phyloP scores from a whole-genome alignment of 2,888 invertebrate genomes.

The Microctonus hyperodae region DNA sequence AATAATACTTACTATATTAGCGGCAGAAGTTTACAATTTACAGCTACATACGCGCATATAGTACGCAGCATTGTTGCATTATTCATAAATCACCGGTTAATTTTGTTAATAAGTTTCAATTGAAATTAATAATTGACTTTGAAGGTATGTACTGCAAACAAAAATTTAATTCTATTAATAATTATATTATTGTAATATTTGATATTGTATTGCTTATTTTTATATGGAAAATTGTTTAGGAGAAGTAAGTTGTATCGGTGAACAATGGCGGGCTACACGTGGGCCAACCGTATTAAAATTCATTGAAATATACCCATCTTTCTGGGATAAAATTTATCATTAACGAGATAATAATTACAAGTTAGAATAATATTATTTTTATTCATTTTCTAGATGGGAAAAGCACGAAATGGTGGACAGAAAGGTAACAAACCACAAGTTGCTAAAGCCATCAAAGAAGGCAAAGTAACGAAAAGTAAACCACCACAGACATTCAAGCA shows the following conservation, averaged over 20 bases:
- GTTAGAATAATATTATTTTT: background rate
- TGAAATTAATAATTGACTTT: background rate
- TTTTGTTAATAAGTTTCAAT: background rate
- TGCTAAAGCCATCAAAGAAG: conserved; percentile 21
- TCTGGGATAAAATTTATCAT: background rate
- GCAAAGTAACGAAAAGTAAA: conserved; percentile 43
- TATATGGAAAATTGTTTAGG: background rate
- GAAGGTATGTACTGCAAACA: background rate
- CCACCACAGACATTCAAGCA: conserved; percentile 45
- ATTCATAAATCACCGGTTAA: background rate
- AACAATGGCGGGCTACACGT: conserved; percentile 11
- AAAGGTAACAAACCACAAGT: conserved; percentile 4
- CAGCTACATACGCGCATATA: background rate
- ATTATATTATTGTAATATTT: too few relatives aligned
- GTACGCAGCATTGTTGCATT: background rate
- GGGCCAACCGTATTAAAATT: background rate
- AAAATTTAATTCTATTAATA: background rate
- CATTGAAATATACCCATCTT: background rate
- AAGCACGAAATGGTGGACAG: background rate
- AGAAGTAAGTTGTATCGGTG: background rate
- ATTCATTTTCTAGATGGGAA: conserved; percentile 1
- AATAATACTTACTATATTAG: background rate
- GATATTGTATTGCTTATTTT: too few relatives aligned
- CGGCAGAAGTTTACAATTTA: background rate
- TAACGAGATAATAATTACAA: background rate